Percentiles rank a stretch among this genome's conserved stretches.
phyloP scores from a whole-genome alignment of 1,140 invertebrate genomes.

The Chlorops oryzae region DNA sequence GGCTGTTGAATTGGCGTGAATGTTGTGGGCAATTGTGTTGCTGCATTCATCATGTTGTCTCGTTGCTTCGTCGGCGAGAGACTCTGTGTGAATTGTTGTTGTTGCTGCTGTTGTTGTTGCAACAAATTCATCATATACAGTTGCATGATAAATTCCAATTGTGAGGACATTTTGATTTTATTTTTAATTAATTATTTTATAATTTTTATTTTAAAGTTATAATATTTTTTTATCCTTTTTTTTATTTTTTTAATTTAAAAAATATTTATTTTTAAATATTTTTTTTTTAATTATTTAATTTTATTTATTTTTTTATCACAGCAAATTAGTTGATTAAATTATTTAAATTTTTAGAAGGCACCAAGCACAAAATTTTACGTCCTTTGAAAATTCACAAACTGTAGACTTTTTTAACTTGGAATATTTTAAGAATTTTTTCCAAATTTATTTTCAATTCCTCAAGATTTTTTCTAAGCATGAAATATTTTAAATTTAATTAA shows the following conservation, averaged over 20 bases:
- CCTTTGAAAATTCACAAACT: too few species aligned
- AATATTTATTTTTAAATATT: background rate
- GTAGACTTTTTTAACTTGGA: background rate
- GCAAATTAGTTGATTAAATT: too few species aligned
- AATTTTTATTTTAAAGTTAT: conserved; percentile 6
- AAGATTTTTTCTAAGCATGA: background rate
- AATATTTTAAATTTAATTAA: background rate
- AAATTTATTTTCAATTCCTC: background rate
- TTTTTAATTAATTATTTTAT: conserved; percentile 10
- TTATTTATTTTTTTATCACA: too few species aligned
- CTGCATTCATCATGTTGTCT: conserved; percentile 1
- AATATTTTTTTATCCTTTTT: conserved; percentile 9
- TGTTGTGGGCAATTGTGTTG: conserved; percentile 23
- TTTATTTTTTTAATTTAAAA: background rate
- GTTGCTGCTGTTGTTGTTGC: conserved; percentile 39
- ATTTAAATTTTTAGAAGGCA: too few species aligned
- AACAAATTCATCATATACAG: conserved; percentile 45
- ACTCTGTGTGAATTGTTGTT: too few species aligned
- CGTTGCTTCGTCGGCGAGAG: background rate
- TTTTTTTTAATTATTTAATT: background rate
- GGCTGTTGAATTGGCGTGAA: conserved; percentile 12
- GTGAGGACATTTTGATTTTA: conserved; percentile 34
- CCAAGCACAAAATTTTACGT: too few species aligned
- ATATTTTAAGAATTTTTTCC: background rate
- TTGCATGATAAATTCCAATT: conserved; percentile 46